Evolutionary conservation across 2,113 vertebrate species (phyloP).

Genomic region (Sinocyclocheilus rhinocerous): DNA sequence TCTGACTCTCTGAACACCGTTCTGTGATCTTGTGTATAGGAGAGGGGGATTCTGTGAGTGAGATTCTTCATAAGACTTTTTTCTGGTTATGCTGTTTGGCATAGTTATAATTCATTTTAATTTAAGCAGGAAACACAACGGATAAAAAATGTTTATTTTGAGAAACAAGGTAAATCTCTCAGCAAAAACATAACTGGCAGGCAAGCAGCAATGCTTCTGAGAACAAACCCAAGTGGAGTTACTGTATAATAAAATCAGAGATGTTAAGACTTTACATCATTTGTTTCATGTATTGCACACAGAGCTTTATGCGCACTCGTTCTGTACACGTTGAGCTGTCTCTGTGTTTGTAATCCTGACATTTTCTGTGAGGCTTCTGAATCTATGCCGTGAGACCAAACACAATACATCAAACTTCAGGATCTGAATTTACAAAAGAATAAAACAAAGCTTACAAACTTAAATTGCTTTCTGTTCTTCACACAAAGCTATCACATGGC

Average conservation of each 20-base stretch:
- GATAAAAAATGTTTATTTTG: slow-evolving; percentile 17
- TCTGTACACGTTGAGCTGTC: not conserved
- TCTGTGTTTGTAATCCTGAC: not conserved
- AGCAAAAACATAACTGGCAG: slow-evolving; percentile 22
- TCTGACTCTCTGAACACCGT: not conserved
- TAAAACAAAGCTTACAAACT: not conserved
- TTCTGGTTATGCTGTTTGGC: slow-evolving; percentile 1
- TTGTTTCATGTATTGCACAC: not conserved
- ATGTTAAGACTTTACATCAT: slow-evolving; percentile 6
- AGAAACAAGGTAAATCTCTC: not conserved
- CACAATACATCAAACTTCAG: slow-evolving; percentile 3
- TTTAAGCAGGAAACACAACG: slow-evolving; percentile 6
- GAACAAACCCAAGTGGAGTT: not conserved
- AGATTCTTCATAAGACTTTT: not conserved
- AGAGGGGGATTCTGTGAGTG: not conserved
- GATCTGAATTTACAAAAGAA: not conserved
- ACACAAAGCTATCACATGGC: not conserved
- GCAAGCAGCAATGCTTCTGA: not conserved
- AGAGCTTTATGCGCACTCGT: not conserved
- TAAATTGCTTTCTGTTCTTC: not conserved
- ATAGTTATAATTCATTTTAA: not conserved
- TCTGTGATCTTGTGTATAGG: not conserved
- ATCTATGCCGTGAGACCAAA: not conserved
- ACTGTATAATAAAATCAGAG: slow-evolving; percentile 32
- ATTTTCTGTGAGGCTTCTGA: not conserved